Conservation (phyloP, 2,888 invertebrate species). For the Opisthograptis luteolata region DNA sequence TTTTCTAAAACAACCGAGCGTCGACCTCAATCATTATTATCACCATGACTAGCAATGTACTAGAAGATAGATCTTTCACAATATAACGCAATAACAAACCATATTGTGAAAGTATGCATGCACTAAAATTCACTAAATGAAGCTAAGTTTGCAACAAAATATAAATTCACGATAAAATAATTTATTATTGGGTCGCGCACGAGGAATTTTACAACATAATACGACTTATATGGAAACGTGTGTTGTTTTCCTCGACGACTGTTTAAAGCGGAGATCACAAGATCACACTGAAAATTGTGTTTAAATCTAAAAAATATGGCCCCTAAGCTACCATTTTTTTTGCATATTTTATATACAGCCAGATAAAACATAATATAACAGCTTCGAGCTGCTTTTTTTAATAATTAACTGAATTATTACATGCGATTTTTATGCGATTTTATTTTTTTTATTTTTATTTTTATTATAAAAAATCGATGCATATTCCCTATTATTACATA, state of each 20-base stretch:
- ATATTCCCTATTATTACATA: no score
- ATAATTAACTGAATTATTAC: no score
- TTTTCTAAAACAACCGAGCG: slow-evolving; percentile 17
- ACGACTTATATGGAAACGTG: slow-evolving; percentile 16
- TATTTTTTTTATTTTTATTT: no score
- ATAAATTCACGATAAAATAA: slow-evolving; percentile 14
- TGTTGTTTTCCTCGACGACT: slow-evolving; percentile 23
- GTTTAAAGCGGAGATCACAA: no score
- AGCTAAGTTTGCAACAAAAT: slow-evolving; percentile 10
- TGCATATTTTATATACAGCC: no score
- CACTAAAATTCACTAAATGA: slow-evolving; percentile 8
- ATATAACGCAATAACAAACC: slow-evolving; percentile 9
- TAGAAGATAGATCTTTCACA: slow-evolving; percentile 15
- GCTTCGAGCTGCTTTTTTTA: no score
- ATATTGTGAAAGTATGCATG: slow-evolving; percentile 14
- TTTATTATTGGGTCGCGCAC: slow-evolving; percentile 24
- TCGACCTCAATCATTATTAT: slow-evolving; percentile 25
- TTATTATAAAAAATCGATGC: no score
- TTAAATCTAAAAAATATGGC: no score
- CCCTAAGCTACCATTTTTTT: no score
- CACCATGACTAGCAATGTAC: neutral
- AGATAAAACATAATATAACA: no score
- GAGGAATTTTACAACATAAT: slow-evolving; percentile 29
- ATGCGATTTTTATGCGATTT: no score
- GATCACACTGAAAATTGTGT: no score